Evolutionary conservation across 2,888 invertebrate genomes (phyloP), one percentile per base, ranked within the genome.

Genomic region (Drosophila paucipuncta): DNA sequence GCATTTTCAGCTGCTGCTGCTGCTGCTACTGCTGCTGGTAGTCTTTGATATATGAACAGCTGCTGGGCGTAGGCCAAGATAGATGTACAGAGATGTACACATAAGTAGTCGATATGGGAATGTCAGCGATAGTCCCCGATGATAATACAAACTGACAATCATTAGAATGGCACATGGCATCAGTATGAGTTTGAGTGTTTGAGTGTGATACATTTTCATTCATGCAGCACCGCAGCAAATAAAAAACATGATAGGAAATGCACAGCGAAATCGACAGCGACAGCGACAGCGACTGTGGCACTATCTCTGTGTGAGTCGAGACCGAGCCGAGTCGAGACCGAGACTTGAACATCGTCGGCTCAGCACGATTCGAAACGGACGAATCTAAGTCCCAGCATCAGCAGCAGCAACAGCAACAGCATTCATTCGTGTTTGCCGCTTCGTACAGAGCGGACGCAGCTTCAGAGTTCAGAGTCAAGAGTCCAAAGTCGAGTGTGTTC

Each of bases 371-470:
- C 71, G 47, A 55, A 69, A 79, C 54, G 82, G 69, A 55, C 68
- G 81, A 73, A 37, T 63, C 63, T 54, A 50, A 77, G 63, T 73
- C 60, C 49, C 62, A 41, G 39, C 73, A 72, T 59, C 81, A 52
- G 61, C 58, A 66, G 50, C 64, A 69, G 61, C 63, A 66, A 47
- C 72, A 64, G 62, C 68, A 74, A 47, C 72, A 64, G 62, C 68
- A 74, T 59, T 89, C 90, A 89, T 89, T 89, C 88, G 88, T 91
- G 80, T 78, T 76, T 83, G 73, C 71, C 78, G 76, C 83, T 75
- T 85, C 82, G 91, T 78, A 65, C 73, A 58, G 54, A 83, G 80
- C 88, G 90, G 88, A 80, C 90, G 91, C 64, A 60, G 70, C 49
- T 84, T 84, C 66, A 57, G 53, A 16, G 28, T 55, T 33, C 13